phyloP scores from a whole-genome alignment of 2,113 vertebrate species.

The Arizona elegans region DNA sequence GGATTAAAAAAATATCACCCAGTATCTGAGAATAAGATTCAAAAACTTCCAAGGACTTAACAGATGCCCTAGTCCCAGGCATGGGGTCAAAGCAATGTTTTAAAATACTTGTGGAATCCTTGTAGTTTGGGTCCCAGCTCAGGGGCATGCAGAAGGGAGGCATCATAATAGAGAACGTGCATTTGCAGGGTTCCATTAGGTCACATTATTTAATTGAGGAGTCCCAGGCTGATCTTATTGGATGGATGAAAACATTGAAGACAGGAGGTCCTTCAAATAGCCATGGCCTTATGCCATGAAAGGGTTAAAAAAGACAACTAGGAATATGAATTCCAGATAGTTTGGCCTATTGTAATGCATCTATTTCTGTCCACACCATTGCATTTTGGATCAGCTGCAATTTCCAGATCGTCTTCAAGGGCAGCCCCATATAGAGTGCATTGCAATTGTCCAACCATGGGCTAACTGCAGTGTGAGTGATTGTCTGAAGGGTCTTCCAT shows the following conservation, averaged over 20 bases:
- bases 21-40: not conserved
- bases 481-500: not conserved
- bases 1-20: not conserved
- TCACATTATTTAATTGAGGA: not conserved
- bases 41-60: not conserved
- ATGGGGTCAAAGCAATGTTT: not conserved
- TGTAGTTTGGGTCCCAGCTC: not conserved
- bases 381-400: not conserved
- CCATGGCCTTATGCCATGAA: not conserved
- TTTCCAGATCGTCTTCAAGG: not conserved
- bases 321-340: not conserved
- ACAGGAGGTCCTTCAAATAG: not conserved
- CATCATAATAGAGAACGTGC: not conserved
- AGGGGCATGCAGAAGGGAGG: not conserved
- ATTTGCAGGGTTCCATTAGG: not conserved
- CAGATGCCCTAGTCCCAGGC: not conserved
- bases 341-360: not conserved
- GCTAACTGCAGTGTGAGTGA: not conserved
- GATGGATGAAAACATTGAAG: not conserved
- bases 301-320: not conserved
- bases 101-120: not conserved
- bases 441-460: not conserved
- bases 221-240: not conserved
- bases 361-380: not conserved
- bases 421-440: not conserved